These are phyloP conservation scores for Coremacera marginata DNA, from an alignment of 2,888 invertebrate species.

Conservation along the genomic window DNA sequence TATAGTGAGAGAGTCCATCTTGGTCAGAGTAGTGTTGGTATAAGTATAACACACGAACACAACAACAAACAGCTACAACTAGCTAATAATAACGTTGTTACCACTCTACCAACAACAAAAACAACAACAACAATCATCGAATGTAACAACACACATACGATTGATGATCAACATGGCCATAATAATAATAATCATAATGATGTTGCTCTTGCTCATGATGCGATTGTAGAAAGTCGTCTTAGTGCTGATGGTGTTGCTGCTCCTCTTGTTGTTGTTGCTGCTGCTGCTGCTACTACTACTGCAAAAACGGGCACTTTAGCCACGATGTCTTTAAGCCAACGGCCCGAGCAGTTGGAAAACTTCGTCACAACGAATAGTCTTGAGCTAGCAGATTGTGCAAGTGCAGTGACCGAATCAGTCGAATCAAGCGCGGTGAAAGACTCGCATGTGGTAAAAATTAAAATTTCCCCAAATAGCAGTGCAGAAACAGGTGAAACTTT, in stretches of 20 bases:
- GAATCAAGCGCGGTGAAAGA: constrained; percentile 46
- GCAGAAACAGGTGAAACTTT: constrained; percentile 36
- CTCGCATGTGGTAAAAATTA: constrained; percentile 66
- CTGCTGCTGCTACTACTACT: background rate
- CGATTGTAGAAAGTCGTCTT: constrained; percentile 29
- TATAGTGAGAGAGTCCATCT: background rate
- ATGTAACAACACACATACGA: constrained; percentile 34
- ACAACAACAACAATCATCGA: constrained; percentile 38
- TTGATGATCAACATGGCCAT: constrained; percentile 18
- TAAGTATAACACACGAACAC: constrained; percentile 34
- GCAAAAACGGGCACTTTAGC: background rate
- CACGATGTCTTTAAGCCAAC: background rate
- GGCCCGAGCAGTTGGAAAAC: constrained; percentile 42
- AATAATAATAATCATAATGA: background rate
- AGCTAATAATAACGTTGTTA: constrained; percentile 19
- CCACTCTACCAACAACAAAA: constrained; percentile 13
- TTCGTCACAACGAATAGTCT: constrained; percentile 51
- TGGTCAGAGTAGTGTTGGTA: constrained; percentile 27
- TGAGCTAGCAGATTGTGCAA: constrained; percentile 60
- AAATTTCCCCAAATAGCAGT: constrained; percentile 59
- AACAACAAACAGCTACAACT: background rate
- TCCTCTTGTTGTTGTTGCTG: constrained; percentile 23
- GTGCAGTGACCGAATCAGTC: constrained; percentile 56
- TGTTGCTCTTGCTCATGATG: constrained; percentile 8
- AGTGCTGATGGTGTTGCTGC: constrained; percentile 34